Evolutionary conservation across 2,797 vertebrate species (phyloP).

Genomic region (Lacerta agilis): DNA sequence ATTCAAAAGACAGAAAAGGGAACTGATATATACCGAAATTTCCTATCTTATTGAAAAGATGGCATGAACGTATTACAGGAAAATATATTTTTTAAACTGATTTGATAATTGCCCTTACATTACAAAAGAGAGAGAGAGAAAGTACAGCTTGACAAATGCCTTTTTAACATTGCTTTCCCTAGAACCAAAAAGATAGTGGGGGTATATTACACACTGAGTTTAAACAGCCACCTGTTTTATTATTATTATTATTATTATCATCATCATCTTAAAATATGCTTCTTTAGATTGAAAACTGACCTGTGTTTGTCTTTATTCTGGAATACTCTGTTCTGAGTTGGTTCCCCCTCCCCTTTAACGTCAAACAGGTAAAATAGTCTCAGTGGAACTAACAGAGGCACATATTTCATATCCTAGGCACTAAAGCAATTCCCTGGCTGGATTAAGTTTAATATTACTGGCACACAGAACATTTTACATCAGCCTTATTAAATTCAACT

Average conservation of each 20-base stretch:
- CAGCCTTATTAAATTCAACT: constrained; percentile 74
- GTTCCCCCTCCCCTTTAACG: constrained; percentile 68
- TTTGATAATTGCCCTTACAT: not conserved
- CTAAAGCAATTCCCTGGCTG: constrained; percentile 75
- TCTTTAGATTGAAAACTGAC: constrained; percentile 61
- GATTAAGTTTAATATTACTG: constrained; percentile 79
- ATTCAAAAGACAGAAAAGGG: constrained; percentile 50
- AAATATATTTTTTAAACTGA: not conserved
- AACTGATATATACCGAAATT: constrained; percentile 40
- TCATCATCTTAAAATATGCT: constrained; percentile 60
- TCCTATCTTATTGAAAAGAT: constrained; percentile 48
- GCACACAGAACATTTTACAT: constrained; percentile 64
- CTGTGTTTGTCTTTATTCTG: constrained; percentile 62
- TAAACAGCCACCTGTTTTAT: constrained; percentile 48
- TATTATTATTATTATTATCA: constrained; percentile 63
- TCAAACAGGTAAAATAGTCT: constrained; percentile 75
- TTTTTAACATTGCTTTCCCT: constrained; percentile 26
- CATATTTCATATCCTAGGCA: constrained; percentile 73
- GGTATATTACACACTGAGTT: constrained; percentile 47
- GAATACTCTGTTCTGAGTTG: constrained; percentile 66
- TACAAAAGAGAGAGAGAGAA: constrained; percentile 11
- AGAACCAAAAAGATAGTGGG: not conserved
- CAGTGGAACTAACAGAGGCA: constrained; percentile 66
- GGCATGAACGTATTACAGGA: constrained; percentile 12
- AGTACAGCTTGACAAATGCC: not conserved